Evolutionary conservation across 2,888 invertebrate genomes (phyloP), one percentile per base, ranked within the genome.

Genomic region (Nasonia oneida): DNA sequence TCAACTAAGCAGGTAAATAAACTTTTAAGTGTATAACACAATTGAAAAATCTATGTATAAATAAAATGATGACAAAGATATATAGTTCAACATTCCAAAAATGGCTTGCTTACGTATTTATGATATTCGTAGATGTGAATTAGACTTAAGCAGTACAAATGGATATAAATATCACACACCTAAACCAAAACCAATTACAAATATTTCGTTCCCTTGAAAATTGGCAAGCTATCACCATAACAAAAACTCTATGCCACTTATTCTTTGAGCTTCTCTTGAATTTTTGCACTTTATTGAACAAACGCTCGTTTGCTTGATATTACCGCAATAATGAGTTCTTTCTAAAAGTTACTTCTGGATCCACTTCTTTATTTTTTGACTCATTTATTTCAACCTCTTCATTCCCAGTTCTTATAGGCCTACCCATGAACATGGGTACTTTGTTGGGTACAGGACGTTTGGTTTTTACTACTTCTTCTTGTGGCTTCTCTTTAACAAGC

Each of bases 371-470:
- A 14, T 6, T 6, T 14, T 80, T 64, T 37, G 18, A 37, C 23
- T 86, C 79, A 79, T 47, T 84, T 76, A 74, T 87, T 33, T 86
- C 85, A 8, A 53, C 6, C 71, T 77, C 83, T 57, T 89, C 89
- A 83, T 88, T 88, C 88, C 85, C 47, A 91, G 89, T 76, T 95
- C 93, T 91, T 95, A 95, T 93, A n/a, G 97, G 97, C 95, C 97
- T 96, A 64, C 97, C 97, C 97, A 97, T 97, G 90, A 97, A 97
- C 84, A 92, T 95, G 6, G 95, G 95, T 8, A 86, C 87, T 73
- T 57, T 88, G 64, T 88, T 89, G 10, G 89, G 6, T 0, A 89
- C 86, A 73, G 42, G 88, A n/a, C 90, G 89, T 76, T 88, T 89
- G 2, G 79, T 47, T 39, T 88, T 89, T 0, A 70, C 47, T 8